Percentiles rank a stretch among this genome's conserved stretches.
Evolutionary conservation across 2,797 vertebrate genomes (phyloP).

Genomic region (Gymnothorax reevesii): DNA sequence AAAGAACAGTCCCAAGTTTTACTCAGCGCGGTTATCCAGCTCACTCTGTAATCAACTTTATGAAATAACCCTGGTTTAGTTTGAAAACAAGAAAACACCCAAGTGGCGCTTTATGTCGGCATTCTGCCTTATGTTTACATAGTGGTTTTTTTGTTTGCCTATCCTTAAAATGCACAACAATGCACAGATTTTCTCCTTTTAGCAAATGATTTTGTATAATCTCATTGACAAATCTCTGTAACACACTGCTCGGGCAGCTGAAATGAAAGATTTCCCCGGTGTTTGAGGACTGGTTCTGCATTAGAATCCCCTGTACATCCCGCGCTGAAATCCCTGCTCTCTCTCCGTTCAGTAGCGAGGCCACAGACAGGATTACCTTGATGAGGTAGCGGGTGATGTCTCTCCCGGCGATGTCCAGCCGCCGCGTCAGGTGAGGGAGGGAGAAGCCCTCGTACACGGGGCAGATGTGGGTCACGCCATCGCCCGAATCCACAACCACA

Average conservation of each 20-base stretch:
- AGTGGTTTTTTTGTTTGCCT: too few species aligned
- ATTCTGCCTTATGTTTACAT: too few species aligned
- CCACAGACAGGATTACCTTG: slow-evolving; percentile 71
- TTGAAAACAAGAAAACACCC: too few species aligned
- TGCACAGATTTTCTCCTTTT: too few species aligned
- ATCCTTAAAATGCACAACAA: too few species aligned
- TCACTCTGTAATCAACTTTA: too few species aligned
- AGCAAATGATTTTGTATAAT: too few species aligned
- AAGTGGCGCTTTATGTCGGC: too few species aligned
- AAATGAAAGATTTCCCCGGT: neutral
- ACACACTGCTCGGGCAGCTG: neutral
- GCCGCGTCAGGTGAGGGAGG: slow-evolving; percentile 85
- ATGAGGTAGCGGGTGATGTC: slow-evolving; percentile 91
- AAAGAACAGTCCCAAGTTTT: too few species aligned
- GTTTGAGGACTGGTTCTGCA: neutral
- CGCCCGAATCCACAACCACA: slow-evolving; percentile 88
- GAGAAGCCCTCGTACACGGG: slow-evolving; percentile 91
- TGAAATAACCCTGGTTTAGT: too few species aligned
- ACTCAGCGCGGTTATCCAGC: too few species aligned
- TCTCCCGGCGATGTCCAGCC: slow-evolving; percentile 86
- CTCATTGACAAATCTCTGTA: neutral
- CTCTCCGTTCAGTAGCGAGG: neutral
- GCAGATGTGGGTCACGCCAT: slow-evolving; percentile 89
- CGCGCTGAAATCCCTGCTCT: too few species aligned
- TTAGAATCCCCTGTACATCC: neutral